Evolutionary conservation across 2,113 vertebrate genomes (phyloP), one percentile per base, ranked within the genome.

Genomic region (Siniperca knerii): DNA sequence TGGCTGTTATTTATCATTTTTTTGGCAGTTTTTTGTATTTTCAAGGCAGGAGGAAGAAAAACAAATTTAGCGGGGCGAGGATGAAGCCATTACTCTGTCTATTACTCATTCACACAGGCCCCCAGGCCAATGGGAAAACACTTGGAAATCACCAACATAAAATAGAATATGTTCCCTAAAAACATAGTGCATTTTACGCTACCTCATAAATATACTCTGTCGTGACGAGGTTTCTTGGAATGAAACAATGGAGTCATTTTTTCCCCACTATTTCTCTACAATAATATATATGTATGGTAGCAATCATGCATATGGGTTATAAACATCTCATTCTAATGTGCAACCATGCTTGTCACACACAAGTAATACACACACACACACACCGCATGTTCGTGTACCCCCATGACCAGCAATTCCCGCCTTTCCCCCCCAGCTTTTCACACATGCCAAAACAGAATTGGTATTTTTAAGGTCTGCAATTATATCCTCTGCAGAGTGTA

Each of bases 41-140:
- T 81, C 86, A 73, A 90, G 77, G 81, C 87, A 87, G 77, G 23
- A 79, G 86, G 75, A 89, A 70, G 89, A 89, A 93, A 93, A 94
- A 92, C 86, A 94, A 90, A 93, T 93, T 92, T 89, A 88, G 89
- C 80, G 18, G 33, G 85, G 81, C 81, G 61, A 92, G 90, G 79
- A 94, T 91, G 92, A 93, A 93, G 90, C 92, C 87, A 94, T 94
- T 94, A 91, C 93, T 89, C 83, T 92, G 84, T 92, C 90, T 94
- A 92, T 95, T 94, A 94, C 88, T 94, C 92, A 92, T 92, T 90
- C 92, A 90, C 89, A 83, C 76, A 89, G 82, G 75, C 90, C 94
- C 90, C 77, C 77, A 76, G 93, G 94, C 92, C 90, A 85, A 87
- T 84, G 77, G 87, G 92, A 89, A 89, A 91, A 87, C 85, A 93